Conservation (phyloP, 2,113 vertebrate species). For the Macaca mulatta region DNA sequence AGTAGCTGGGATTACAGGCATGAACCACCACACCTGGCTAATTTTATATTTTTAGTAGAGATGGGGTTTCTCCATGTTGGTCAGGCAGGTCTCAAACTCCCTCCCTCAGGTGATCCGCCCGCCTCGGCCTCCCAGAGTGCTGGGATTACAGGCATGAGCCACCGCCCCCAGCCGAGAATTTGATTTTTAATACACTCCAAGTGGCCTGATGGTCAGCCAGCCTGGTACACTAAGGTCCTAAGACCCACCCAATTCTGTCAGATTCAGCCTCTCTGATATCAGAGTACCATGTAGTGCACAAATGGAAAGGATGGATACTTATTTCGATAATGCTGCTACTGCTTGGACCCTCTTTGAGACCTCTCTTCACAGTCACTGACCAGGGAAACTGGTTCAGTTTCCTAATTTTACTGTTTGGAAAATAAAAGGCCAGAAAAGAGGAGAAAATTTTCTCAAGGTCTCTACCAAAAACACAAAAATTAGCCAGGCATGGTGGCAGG, state of each 20-base stretch:
- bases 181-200: background rate
- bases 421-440: conserved; percentile 3
- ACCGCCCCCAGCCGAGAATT: background rate
- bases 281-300: background rate
- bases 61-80: no score
- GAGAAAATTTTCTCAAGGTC: background rate
- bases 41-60: no score
- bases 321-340: background rate
- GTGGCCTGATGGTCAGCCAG: background rate
- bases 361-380: background rate
- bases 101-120: no score
- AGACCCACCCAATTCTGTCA: background rate
- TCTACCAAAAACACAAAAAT: no score
- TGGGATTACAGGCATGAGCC: no score
- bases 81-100: no score
- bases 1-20: no score
- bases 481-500: no score
- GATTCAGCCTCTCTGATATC: background rate
- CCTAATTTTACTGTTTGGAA: background rate
- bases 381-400: background rate
- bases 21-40: no score
- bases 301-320: background rate
- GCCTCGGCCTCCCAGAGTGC: no score
- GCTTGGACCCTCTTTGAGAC: background rate
- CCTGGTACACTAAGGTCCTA: background rate